A percentile compares a stretch with the other conserved stretches of the same genome.
Evolutionary conservation across 2,113 vertebrate genomes (phyloP).

Genomic region (Tyto alba): DNA sequence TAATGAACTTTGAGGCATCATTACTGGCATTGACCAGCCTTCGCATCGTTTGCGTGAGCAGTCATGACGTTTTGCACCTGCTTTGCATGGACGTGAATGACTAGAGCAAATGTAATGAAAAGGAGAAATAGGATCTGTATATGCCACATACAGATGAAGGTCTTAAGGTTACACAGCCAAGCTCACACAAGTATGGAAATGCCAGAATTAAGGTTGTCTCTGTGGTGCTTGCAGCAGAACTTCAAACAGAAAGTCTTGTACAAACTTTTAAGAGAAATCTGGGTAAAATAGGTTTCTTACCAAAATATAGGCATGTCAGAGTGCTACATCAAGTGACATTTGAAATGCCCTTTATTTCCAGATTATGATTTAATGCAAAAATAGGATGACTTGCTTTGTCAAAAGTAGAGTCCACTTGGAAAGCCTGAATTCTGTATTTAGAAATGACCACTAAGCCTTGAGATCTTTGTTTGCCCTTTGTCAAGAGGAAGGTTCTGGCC

Average conservation of each 20-base stretch:
- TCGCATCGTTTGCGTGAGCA: fast-evolving
- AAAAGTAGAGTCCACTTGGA: background rate
- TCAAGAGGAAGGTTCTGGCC: background rate
- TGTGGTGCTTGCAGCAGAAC: background rate
- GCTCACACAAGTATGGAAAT: background rate
- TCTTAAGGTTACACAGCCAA: background rate
- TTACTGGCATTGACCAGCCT: background rate
- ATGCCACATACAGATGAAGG: background rate
- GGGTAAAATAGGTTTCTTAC: background rate
- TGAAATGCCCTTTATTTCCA: slow-evolving; percentile 42
- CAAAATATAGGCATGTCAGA: background rate
- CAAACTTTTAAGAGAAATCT: background rate
- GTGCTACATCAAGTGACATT: background rate
- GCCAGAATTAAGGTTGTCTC: background rate
- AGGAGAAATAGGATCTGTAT: background rate
- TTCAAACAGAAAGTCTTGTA: background rate
- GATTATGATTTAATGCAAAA: slow-evolving; percentile 10
- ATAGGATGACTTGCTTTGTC: background rate
- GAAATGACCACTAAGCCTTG: background rate
- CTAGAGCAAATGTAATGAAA: background rate
- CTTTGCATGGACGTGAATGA: background rate
- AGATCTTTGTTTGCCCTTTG: background rate
- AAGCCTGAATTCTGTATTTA: background rate
- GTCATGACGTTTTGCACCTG: background rate
- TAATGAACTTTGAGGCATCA: background rate